phyloP scores from a whole-genome alignment of 2,888 invertebrate species.

The Caradrina kadenii region DNA sequence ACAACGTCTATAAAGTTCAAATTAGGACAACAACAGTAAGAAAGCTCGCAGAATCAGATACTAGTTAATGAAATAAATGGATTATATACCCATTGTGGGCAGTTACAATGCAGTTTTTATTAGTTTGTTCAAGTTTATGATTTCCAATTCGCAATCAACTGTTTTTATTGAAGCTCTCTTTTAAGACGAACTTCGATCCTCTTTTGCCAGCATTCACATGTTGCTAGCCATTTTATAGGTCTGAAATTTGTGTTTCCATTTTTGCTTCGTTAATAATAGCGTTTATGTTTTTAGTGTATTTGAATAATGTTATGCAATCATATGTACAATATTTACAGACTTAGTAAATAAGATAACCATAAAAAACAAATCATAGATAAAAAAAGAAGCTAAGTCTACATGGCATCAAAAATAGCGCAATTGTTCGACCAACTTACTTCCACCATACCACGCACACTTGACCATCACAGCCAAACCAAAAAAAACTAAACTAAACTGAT shows the following conservation, averaged over 20 bases:
- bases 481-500: neutral
- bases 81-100: slow-evolving; percentile 69
- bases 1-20: slow-evolving; percentile 20
- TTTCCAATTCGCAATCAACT: slow-evolving; percentile 55
- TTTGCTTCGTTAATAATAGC: no score
- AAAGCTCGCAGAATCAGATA: slow-evolving; percentile 56
- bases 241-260: neutral
- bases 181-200: slow-evolving; percentile 7
- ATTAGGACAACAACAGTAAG: neutral
- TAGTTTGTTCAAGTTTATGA: slow-evolving; percentile 56
- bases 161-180: slow-evolving; percentile 39
- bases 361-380: no score
- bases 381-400: no score
- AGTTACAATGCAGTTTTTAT: slow-evolving; percentile 61
- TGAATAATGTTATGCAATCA: no score
- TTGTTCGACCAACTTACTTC: no score
- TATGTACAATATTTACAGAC: no score
- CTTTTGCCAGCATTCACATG: slow-evolving; percentile 15
- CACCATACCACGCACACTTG: no score
- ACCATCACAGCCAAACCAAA: neutral
- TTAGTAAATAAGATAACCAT: no score
- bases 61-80: slow-evolving; percentile 75
- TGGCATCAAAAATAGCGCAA: no score
- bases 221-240: neutral
- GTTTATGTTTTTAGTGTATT: no score